Conservation (phyloP, 1,140 invertebrate genomes). For the Copidosoma floridanum region DNA sequence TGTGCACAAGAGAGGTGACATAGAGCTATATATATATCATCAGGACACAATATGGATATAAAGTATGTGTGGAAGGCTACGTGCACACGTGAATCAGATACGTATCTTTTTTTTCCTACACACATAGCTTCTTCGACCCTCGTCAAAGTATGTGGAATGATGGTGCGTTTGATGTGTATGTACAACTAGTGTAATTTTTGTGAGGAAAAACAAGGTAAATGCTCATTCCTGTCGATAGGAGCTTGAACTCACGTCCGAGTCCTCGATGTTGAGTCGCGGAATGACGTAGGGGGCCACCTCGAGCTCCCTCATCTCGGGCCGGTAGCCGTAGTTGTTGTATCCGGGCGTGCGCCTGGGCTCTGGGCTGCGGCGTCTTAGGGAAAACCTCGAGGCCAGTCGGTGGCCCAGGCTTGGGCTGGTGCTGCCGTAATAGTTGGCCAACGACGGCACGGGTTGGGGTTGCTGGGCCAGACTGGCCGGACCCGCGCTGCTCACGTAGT, state of each 20-base stretch:
- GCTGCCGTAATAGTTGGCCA: slow-evolving; percentile 47
- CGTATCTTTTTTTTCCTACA: too few species aligned
- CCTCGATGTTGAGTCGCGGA: slow-evolving; percentile 43
- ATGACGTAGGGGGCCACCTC: slow-evolving; percentile 41
- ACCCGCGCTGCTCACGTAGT: slow-evolving; percentile 40
- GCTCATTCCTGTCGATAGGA: slow-evolving; percentile 8
- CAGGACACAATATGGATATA: too few species aligned
- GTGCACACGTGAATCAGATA: too few species aligned
- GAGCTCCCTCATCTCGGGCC: slow-evolving; percentile 48
- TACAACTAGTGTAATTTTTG: background rate
- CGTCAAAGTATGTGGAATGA: too few species aligned
- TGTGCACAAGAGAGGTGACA: too few species aligned
- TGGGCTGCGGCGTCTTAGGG: slow-evolving; percentile 7
- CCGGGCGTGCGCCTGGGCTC: slow-evolving; percentile 32
- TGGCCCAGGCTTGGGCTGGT: slow-evolving; percentile 36
- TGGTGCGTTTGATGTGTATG: too few species aligned
- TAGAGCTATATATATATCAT: too few species aligned
- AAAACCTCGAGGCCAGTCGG: background rate
- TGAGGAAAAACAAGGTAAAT: too few species aligned
- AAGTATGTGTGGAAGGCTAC: too few species aligned
- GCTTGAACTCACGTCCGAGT: slow-evolving; percentile 45
- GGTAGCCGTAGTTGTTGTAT: slow-evolving; percentile 49
- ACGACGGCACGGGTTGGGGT: slow-evolving; percentile 16
- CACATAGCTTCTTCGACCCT: too few species aligned
- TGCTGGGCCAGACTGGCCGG: slow-evolving; percentile 23